Conservation (phyloP, 1,140 invertebrate species). For the Chironomus tepperi region DNA sequence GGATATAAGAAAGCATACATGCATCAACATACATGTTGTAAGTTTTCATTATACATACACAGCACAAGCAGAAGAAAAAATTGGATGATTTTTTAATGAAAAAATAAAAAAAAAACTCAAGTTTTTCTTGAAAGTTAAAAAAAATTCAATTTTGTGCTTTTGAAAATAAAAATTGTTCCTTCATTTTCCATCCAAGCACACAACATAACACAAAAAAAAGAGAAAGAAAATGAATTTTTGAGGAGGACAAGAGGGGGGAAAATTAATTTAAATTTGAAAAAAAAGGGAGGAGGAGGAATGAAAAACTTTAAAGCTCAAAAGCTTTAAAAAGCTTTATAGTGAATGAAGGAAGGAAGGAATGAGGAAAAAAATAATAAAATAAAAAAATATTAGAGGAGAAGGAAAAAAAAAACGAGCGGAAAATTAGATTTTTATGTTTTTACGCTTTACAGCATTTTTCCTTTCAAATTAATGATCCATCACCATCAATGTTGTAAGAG, state of each 20-base stretch:
- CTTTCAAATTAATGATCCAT: slow-evolving; percentile 23
- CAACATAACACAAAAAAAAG: neutral
- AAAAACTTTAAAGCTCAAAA: neutral
- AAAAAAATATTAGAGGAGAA: neutral
- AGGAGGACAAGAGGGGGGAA: neutral
- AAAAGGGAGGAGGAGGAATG: neutral
- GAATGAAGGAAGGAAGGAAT: neutral
- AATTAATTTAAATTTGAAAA: neutral
- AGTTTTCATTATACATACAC: slow-evolving; percentile 7
- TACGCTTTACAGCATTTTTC: slow-evolving; percentile 22
- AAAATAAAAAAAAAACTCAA: slow-evolving; percentile 17
- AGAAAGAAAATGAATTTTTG: slow-evolving; percentile 1
- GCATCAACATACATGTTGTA: neutral
- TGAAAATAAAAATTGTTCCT: neutral
- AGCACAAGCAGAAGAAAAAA: neutral
- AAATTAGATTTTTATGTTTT: slow-evolving; percentile 24
- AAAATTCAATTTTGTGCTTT: slow-evolving; percentile 14
- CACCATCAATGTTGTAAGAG: slow-evolving; percentile 16
- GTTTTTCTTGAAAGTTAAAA: neutral
- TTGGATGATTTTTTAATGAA: slow-evolving; percentile 16
- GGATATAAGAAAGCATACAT: too few species aligned
- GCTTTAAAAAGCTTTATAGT: slow-evolving; percentile 9
- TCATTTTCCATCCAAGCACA: neutral
- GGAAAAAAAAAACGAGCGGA: slow-evolving; percentile 16
- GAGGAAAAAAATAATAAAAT: neutral